Evolutionary conservation across 2,888 invertebrate genomes (phyloP), one percentile per base, ranked within the genome.

Genomic region (Megamerina dolium): DNA sequence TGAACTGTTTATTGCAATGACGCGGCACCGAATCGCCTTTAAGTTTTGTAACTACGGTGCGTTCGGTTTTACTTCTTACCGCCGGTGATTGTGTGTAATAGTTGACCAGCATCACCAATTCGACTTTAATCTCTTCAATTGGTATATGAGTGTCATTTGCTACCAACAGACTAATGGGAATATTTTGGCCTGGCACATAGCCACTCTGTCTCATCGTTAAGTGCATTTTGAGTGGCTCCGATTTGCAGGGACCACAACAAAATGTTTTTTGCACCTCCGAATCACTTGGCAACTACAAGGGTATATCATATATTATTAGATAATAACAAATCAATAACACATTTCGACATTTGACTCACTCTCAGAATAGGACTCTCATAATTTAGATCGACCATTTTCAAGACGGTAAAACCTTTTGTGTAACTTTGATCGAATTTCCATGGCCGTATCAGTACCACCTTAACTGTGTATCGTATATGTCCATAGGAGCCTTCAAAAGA

Each of bases 391-490:
- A 87, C 73, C 9, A 83, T 77, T 54, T 84, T 81, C 26, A 87
- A 75, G 5, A 92, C 83, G 27, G 85, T 87, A 59, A 92, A 88
- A 2, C 82, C 80, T 56, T 77, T 77, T 63, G 84, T 85, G 36
- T 57, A 68, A 3, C 55, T 58, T 41, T 65, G 59, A 70, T 92
- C 87, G 65, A 84, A 85, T 62, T 87, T 87, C 87, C 88, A 89
- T 13, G 91, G 88, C 6, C 87, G 76, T 61, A 88, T 85, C 10
- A 92, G 73, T 2, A 78, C 79, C 2, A 85, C 84, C 66, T 83
- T 57, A 0, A 61, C 58, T 59, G 76, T 71, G 61, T 83, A 83
- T 3, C 81, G 64, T 19, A 79, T 66, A 43, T 74, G 72, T 0
- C 79, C 79, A 9, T 67, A 50, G 0, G 53, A 35, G 1, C 74